Conservation (phyloP, 2,797 vertebrate species). For the Gouania willdenowi region DNA sequence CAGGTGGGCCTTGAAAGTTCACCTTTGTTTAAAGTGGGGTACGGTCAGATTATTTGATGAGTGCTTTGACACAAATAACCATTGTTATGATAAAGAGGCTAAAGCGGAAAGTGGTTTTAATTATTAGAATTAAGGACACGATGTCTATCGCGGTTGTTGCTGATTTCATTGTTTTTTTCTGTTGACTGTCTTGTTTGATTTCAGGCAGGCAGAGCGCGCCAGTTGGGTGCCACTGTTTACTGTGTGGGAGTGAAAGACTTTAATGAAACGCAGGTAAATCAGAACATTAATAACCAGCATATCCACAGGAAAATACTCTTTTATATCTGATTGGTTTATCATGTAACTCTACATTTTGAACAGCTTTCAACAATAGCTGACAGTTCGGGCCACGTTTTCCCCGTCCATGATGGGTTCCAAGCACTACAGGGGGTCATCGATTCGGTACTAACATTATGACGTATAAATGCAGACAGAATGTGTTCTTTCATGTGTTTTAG, state of each 20-base stretch:
- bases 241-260: slow-evolving; percentile 98
- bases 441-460: slow-evolving; percentile 86
- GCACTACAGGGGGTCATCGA: slow-evolving; percentile 94
- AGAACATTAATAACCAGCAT: background rate
- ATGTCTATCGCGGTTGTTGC: too few relatives aligned
- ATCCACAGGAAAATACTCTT: too few relatives aligned
- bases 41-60: too few relatives aligned
- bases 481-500: too few relatives aligned
- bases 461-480: too few relatives aligned
- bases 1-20: too few relatives aligned
- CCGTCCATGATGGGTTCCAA: slow-evolving; percentile 94
- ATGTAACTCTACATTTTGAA: background rate
- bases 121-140: too few relatives aligned
- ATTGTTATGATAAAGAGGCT: too few relatives aligned
- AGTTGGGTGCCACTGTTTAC: slow-evolving; percentile 92
- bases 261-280: slow-evolving; percentile 93
- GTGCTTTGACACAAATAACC: too few relatives aligned
- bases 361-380: slow-evolving; percentile 96
- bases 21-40: too few relatives aligned
- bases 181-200: background rate
- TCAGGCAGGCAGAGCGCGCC: slow-evolving; percentile 89
- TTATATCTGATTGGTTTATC: too few relatives aligned
- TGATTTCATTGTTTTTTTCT: slow-evolving; percentile 1
- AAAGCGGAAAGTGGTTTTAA: too few relatives aligned
- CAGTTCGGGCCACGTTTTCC: slow-evolving; percentile 94